These are phyloP conservation scores for Tryphoninae sp. DNA, from an alignment of 2,888 invertebrate genomes.

Conservation along the genomic window DNA sequence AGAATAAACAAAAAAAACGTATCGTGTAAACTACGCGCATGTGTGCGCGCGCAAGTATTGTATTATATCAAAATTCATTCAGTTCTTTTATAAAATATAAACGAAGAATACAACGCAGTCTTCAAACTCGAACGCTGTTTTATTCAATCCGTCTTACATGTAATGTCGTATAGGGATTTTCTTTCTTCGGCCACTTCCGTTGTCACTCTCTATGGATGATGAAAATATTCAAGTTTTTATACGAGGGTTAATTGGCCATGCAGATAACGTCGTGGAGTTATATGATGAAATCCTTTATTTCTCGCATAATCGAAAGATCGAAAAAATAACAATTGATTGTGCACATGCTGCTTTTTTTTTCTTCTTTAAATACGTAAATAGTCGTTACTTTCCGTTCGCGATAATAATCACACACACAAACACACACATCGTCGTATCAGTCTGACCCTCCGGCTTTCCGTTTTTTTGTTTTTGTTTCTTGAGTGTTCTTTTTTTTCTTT, in stretches of 20 bases:
- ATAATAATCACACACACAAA: slow-evolving; percentile 47
- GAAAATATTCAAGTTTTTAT: neutral
- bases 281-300: slow-evolving; percentile 60
- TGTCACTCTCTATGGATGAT: neutral
- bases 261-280: neutral
- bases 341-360: slow-evolving; percentile 60
- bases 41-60: slow-evolving; percentile 72
- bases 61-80: slow-evolving; percentile 76
- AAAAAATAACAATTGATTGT: slow-evolving; percentile 70
- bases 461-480: slow-evolving; percentile 32
- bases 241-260: neutral
- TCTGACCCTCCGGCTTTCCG: slow-evolving; percentile 34
- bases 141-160: neutral
- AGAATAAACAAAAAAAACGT: slow-evolving; percentile 53
- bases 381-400: slow-evolving; percentile 58
- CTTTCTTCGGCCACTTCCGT: too few relatives aligned
- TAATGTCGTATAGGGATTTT: too few relatives aligned
- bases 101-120: slow-evolving; percentile 8
- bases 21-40: slow-evolving; percentile 65
- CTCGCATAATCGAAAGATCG: slow-evolving; percentile 55
- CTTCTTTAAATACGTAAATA: slow-evolving; percentile 63
- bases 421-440: slow-evolving; percentile 41
- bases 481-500: neutral
- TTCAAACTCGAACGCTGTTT: neutral
- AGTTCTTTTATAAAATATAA: slow-evolving; percentile 75